Conservation (phyloP, 2,113 vertebrate genomes). For the Psilopsiagon aymara region DNA sequence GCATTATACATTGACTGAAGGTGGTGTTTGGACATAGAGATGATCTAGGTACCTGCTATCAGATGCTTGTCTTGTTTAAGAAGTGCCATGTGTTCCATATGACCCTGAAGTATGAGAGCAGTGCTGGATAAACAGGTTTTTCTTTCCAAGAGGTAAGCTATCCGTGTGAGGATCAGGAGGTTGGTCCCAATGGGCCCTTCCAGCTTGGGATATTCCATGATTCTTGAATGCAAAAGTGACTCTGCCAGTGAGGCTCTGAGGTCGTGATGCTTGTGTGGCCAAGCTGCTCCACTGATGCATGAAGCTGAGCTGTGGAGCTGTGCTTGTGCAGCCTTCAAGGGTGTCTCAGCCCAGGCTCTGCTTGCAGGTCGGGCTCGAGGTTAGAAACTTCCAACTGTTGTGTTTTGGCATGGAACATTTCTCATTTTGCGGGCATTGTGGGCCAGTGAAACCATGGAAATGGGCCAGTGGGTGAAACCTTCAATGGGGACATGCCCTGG, state of each 20-base stretch:
- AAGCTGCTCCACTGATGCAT: background rate
- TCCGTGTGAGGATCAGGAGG: background rate
- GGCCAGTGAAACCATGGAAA: background rate
- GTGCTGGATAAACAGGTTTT: background rate
- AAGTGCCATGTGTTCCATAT: no score
- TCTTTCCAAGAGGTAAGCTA: background rate
- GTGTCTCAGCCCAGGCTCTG: background rate
- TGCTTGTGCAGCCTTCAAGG: background rate
- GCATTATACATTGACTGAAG: no score
- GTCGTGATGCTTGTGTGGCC: background rate
- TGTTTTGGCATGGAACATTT: background rate
- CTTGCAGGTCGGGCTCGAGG: background rate
- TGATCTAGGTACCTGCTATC: background rate
- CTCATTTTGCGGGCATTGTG: background rate
- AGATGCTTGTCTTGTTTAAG: background rate
- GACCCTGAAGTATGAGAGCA: background rate
- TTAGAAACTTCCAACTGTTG: background rate
- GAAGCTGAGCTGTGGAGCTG: background rate
- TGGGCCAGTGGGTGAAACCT: background rate
- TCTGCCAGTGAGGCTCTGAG: background rate
- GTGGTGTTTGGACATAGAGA: background rate
- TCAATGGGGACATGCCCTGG: background rate
- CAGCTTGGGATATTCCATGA: background rate
- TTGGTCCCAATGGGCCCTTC: background rate
- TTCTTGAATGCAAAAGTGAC: background rate